Conservation (phyloP, 1,140 invertebrate species). For the Brachionus asplanchnoidis region DNA sequence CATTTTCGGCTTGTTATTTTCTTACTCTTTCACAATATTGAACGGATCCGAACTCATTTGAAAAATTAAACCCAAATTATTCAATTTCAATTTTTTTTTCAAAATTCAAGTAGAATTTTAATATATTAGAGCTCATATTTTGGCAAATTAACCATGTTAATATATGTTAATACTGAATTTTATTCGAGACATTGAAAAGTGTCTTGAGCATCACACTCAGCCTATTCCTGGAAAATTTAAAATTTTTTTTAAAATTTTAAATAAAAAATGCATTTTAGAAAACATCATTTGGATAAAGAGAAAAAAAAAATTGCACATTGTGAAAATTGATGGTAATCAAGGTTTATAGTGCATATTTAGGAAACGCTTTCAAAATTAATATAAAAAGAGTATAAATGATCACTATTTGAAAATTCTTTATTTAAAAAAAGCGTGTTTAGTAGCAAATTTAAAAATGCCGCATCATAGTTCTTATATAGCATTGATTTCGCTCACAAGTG, state of each 20-base stretch:
- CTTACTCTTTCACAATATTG: constrained; percentile 43
- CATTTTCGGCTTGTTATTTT: not conserved
- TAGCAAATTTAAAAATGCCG: not conserved
- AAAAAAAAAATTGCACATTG: not conserved
- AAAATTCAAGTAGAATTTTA: not conserved
- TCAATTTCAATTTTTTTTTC: not conserved
- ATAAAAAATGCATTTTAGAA: not conserved
- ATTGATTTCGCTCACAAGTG: constrained; percentile 9
- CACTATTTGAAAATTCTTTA: not conserved
- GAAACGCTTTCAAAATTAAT: not conserved
- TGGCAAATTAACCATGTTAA: not conserved
- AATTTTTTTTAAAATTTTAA: not conserved
- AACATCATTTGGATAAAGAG: not conserved
- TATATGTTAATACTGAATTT: not conserved
- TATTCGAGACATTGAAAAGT: not conserved
- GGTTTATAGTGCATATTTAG: not conserved
- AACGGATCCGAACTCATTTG: constrained; percentile 42
- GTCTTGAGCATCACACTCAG: not conserved
- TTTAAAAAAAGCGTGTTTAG: not conserved
- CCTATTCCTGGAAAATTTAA: not conserved
- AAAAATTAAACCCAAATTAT: not conserved
- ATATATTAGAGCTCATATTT: not conserved
- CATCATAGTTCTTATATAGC: not conserved
- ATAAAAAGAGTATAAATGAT: not conserved
- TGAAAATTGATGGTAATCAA: not conserved